Base-by-base conservation (phyloP, 2,888 invertebrate genomes). In the Elegia similella region DNA sequence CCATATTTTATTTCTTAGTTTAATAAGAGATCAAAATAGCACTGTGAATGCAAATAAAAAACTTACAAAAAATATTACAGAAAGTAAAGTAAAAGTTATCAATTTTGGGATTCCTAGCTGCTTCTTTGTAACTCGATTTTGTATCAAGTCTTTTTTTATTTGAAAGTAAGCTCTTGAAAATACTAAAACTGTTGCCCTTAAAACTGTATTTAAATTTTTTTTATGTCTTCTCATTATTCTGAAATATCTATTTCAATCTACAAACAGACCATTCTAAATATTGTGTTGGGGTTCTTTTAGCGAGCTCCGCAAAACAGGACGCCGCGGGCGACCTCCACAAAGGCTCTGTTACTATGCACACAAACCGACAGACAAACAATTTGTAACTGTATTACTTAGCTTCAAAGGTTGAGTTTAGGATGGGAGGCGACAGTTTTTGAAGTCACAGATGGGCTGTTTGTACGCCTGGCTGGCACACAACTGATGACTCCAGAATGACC, bases 281-380 rank as follows among this genome's bases (percentile, higher is more conserved):
- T 34, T 15, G 16, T 10, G 50, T 15, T 13, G 12, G 30, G 47
- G 16, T 13, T 50, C 50, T 50, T 48, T 48, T 5, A 16, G 38
- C 38, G 16, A 34, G 50, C 34, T 16, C 12, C 50, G 16, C 10
- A 50, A 50, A 50, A 34, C 62, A 63, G 66, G 60, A 64, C 67
- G 72, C 76, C 68, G 63, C 59, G 61, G 67, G 72, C 69, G 60
- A 63, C 61, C 65, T 68, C 60, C 68, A 69, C 70, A 74, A 75
- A 74, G 72, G 69, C 69, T 67, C 67, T 64, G 34, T 34, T 32
- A 12, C 16, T 34, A 30, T 32, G 15, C 34, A 15, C 34, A 50
- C 16, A 50, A 16, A 17, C 17, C 5, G 16, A 16, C 6, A n/a
- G 2, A 6, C 50, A n/a, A 38, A 38, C 34, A 34, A 50, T 16